Percentiles rank a stretch among this genome's conserved stretches.
phyloP scores from a whole-genome alignment of 2,113 vertebrate genomes.

The Numida meleagris region DNA sequence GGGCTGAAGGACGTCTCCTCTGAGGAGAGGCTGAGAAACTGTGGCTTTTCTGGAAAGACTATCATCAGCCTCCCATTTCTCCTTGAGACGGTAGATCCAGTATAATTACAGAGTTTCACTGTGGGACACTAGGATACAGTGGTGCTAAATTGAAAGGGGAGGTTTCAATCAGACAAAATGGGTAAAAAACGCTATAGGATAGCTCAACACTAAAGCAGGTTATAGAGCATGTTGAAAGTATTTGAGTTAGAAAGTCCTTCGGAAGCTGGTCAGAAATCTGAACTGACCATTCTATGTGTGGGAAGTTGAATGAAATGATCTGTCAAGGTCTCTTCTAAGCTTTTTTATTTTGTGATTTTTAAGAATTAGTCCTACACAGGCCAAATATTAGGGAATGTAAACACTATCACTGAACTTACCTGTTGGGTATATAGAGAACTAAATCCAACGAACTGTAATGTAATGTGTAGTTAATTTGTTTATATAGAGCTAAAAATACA shows the following conservation, averaged over 20 bases:
- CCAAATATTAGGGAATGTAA: neutral
- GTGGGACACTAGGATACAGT: neutral
- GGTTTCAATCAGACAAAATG: neutral
- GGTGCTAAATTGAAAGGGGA: neutral
- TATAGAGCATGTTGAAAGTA: neutral
- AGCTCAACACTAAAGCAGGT: neutral
- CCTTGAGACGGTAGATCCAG: neutral
- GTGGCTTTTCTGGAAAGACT: neutral
- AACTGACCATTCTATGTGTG: neutral
- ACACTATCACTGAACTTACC: neutral
- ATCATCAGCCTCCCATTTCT: neutral
- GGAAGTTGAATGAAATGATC: neutral
- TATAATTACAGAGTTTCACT: neutral
- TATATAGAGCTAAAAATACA: neutral
- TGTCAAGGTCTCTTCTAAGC: neutral
- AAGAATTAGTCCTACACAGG: neutral
- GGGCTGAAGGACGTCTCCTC: neutral
- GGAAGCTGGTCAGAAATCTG: neutral
- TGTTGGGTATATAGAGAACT: neutral
- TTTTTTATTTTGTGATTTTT: neutral
- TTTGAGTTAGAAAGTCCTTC: neutral
- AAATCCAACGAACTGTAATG: neutral
- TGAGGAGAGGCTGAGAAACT: neutral
- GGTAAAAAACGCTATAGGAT: fast-evolving
- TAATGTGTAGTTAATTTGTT: neutral